Conservation (phyloP, 1,140 invertebrate species). For the Agrilus planipennis region DNA sequence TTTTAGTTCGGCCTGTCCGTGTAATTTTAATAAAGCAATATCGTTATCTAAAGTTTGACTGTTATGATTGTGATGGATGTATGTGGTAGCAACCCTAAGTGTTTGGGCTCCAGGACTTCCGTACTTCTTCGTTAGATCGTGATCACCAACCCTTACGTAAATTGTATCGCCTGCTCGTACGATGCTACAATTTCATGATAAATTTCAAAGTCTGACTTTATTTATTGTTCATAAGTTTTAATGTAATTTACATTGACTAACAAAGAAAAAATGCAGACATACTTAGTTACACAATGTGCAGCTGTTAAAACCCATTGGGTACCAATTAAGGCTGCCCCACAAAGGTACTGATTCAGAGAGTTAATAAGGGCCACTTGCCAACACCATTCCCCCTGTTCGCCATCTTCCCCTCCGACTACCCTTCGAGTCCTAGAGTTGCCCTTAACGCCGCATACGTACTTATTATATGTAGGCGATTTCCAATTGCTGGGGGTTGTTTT, state of each 20-base stretch:
- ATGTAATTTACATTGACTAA: no score
- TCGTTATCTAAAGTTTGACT: conserved; percentile 92
- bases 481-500: background rate
- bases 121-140: conserved; percentile 77
- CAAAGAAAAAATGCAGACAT: no score
- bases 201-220: no score
- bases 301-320: conserved; percentile 92
- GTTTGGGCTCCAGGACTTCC: conserved; percentile 82
- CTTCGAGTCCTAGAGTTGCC: conserved; percentile 48
- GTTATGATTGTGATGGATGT: conserved; percentile 95
- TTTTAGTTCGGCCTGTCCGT: conserved; percentile 78
- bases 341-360: conserved; percentile 87
- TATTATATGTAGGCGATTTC: conserved; percentile 61
- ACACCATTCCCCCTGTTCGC: conserved; percentile 84
- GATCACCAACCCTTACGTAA: conserved; percentile 86
- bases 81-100: conserved; percentile 76
- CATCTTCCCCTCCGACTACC: conserved; percentile 85
- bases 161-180: conserved; percentile 81
- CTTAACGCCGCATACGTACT: conserved; percentile 87
- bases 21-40: conserved; percentile 84
- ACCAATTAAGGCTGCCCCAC: conserved; percentile 87
- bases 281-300: conserved; percentile 93
- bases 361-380: conserved; percentile 93
- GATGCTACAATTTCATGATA: conserved; percentile 47
- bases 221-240: no score